Evolutionary conservation across 2,113 vertebrate species (phyloP).

Genomic region (chimpanzee (Pan troglodytes)): NHGRI_mPanTro3-v2.1_pri NC_072398.2:140002501-140003000

Average conservation of each 20-base stretch:
- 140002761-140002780: background rate
- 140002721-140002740: background rate
- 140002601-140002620: background rate
- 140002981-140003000: too few relatives aligned
- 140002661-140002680: background rate
- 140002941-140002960: too few relatives aligned
- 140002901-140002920: too few relatives aligned
- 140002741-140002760: background rate
- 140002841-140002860: too few relatives aligned
- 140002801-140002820: too few relatives aligned
- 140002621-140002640: background rate
- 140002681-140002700: background rate
- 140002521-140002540: background rate
- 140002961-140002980: too few relatives aligned
- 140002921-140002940: too few relatives aligned
- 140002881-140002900: too few relatives aligned
- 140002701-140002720: background rate
- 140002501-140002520: background rate
- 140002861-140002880: too few relatives aligned
- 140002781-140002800: slow-evolving; percentile 5
- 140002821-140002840: background rate
- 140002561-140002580: background rate
- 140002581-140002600: background rate
- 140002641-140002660: background rate
- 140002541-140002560: background rate